Conservation (phyloP, 2,113 vertebrate genomes). For the Pelecanus crispus region DNA sequence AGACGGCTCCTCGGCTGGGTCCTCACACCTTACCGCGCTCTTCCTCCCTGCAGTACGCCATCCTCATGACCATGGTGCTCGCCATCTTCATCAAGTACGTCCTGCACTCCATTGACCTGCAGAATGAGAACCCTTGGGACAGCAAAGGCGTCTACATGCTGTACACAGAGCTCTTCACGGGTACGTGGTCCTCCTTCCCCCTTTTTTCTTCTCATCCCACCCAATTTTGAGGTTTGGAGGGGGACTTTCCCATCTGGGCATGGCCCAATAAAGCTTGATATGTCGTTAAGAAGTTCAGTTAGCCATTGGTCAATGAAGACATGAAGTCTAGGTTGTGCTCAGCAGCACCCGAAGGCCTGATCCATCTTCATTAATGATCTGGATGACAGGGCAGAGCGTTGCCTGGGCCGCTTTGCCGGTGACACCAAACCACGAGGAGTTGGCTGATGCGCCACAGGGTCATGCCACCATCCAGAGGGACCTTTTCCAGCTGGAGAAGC, state of each 20-base stretch:
- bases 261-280: rapidly evolving
- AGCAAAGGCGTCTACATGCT: constrained; percentile 98
- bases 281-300: rapidly evolving
- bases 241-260: not conserved
- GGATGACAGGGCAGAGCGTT: not conserved
- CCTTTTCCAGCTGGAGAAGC: not conserved
- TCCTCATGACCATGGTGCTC: constrained; percentile 95
- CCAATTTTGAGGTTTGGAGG: rapidly evolving
- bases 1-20: not conserved
- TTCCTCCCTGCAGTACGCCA: constrained; percentile 80
- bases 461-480: rapidly evolving
- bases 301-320: rapidly evolving
- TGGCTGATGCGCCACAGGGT: not conserved
- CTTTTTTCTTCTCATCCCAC: not conserved
- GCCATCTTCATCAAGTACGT: constrained; percentile 95
- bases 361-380: rapidly evolving
- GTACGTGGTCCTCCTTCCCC: constrained; percentile 38
- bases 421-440: too few species aligned
- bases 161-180: constrained; percentile 95
- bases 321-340: rapidly evolving
- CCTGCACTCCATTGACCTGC: constrained; percentile 90
- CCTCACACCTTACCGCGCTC: not conserved
- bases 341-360: too few species aligned
- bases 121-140: constrained; percentile 97
- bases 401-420: not conserved